Evolutionary conservation across 2,797 vertebrate genomes (phyloP), one percentile per base, ranked within the genome.

Genomic region (Perodicticus potto): DNA sequence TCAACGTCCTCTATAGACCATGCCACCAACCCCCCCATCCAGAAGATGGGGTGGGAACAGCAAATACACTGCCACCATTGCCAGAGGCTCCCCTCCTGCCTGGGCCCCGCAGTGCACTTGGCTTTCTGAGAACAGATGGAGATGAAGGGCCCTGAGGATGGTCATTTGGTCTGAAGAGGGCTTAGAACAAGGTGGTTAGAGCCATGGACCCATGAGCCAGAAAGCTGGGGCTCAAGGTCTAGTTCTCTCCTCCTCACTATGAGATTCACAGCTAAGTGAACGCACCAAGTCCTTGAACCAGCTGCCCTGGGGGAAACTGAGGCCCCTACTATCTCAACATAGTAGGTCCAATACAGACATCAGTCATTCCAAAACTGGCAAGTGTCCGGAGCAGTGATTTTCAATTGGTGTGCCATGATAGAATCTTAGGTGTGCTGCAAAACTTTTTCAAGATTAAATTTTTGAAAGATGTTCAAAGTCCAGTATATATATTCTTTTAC

Each of bases 1-100:
- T 98, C 98, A 98, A 96, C 2, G 97, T 97, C 93, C 63, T 83
- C 83, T 8, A 1, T 10, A 59, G 86, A 69, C n/a, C 10, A 7
- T 22, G n/a, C 91, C 53, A 40, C 72, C 78, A 87, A 77, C 80
- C 6, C 61, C 70, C 78, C 76, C 8, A 61, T 89, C 77, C 32
- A 40, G 72, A 82, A 67, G 69, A 67, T 32, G 40, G 82, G 91
- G 65, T 34, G 72, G 93, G 80, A 86, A 73, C 77, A 89, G 86
- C 86, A 89, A 61, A 80, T 55, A 19, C 0, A 6, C 40, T 7
- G 10, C 55, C 87, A 83, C 77, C 20, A 20, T 43, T 3, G 32
- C 45, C 14, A 0, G 23, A 22, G 19, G 4, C 8, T 0, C 76
- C 76, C 65, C 12, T 29, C 70, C 16, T 2, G 23, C 43, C 14